Evolutionary conservation across 64 coral and sea anemone species (phyloP).

Genomic region (Dendrophyllia cribrosa): DNA sequence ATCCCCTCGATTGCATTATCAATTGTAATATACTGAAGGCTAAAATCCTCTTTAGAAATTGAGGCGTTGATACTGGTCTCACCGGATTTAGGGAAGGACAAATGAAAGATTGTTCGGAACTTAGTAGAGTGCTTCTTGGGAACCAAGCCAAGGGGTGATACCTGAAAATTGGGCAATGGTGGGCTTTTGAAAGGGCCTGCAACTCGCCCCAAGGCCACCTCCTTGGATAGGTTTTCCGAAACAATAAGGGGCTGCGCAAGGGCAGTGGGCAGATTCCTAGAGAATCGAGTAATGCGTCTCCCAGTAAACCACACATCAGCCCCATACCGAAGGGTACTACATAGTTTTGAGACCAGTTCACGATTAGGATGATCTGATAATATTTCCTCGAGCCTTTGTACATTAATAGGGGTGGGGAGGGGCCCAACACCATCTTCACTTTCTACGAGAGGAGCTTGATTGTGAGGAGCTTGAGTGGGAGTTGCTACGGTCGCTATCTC

Average conservation of each 20-base stretch:
- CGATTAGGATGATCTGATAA: slow-evolving; percentile 24
- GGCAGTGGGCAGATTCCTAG: slow-evolving; percentile 39
- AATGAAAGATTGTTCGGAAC: slow-evolving; percentile 62
- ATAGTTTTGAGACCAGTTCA: slow-evolving; percentile 8
- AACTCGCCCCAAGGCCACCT: slow-evolving; percentile 21
- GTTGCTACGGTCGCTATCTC: too few relatives aligned
- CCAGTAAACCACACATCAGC: slow-evolving; percentile 27
- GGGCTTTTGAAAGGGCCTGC: slow-evolving; percentile 30
- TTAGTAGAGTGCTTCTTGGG: slow-evolving; percentile 55
- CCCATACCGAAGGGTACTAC: neutral
- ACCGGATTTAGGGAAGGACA: too few relatives aligned
- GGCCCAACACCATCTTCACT: neutral
- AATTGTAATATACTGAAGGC: too few relatives aligned
- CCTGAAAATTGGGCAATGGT: slow-evolving; percentile 53
- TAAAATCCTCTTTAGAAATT: too few relatives aligned
- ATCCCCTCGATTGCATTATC: too few relatives aligned
- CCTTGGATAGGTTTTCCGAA: neutral
- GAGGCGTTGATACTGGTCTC: too few relatives aligned
- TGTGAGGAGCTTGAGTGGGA: too few relatives aligned
- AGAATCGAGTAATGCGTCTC: slow-evolving; percentile 6
- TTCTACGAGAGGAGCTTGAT: too few relatives aligned
- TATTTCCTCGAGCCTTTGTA: neutral
- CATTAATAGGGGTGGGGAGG: too few relatives aligned
- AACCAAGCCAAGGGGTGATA: slow-evolving; percentile 49
- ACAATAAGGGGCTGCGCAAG: slow-evolving; percentile 39